These are phyloP conservation scores for Thaumetopoea pityocampa DNA, from an alignment of 1,140 invertebrate species.

Conservation along the genomic window DNA sequence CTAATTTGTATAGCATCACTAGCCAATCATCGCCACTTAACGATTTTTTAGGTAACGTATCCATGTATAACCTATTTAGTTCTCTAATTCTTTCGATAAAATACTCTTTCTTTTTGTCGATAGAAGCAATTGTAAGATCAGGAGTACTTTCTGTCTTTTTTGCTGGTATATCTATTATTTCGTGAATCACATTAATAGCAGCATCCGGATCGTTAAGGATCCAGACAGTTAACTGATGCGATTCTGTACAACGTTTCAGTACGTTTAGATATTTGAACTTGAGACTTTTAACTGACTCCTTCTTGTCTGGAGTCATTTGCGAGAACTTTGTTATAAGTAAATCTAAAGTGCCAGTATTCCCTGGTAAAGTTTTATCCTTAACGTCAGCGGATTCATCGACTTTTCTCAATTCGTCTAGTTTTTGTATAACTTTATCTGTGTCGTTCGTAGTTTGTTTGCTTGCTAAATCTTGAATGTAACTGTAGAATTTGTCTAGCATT, in stretches of 20 bases:
- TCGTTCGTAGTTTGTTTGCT: conserved; percentile 41
- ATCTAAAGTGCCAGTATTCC: conserved; percentile 52
- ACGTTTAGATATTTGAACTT: conserved; percentile 63
- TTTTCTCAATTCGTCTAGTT: conserved; percentile 42
- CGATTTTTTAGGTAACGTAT: conserved; percentile 52
- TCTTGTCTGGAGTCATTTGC: conserved; percentile 49
- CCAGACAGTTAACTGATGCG: conserved; percentile 48
- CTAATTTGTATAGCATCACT: conserved; percentile 58
- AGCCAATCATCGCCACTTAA: conserved; percentile 64
- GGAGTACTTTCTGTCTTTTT: conserved; percentile 43
- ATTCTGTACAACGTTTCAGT: conserved; percentile 47
- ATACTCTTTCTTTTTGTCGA: conserved; percentile 50
- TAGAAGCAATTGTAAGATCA: conserved; percentile 38
- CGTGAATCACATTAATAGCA: conserved; percentile 49
- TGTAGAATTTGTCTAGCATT: conserved; percentile 58
- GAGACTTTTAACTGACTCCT: conserved; percentile 45
- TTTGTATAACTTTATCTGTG: conserved; percentile 47
- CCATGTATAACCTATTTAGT: conserved; percentile 60
- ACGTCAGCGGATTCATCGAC: conserved; percentile 29
- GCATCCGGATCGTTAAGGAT: conserved; percentile 50
- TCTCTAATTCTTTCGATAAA: conserved; percentile 52
- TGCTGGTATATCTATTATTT: conserved; percentile 43
- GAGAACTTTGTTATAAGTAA: conserved; percentile 57
- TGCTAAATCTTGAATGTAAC: conserved; percentile 54
- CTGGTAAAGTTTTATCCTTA: conserved; percentile 43